Base-by-base conservation (phyloP, 2,113 vertebrate species). In the Labrus mixtus region DNA sequence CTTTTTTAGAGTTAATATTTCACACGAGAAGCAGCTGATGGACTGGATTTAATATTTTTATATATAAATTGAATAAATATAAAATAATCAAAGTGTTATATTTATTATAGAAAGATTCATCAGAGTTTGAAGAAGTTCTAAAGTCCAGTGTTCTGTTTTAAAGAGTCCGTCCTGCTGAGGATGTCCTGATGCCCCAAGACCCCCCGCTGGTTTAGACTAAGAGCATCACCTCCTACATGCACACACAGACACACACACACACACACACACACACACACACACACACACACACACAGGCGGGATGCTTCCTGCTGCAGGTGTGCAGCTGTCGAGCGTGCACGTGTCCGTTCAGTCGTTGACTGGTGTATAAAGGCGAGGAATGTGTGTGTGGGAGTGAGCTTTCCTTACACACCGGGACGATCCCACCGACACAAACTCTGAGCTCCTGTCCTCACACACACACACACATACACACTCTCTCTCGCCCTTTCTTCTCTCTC, bases 371-470 rank as follows among this genome's bases (percentile, higher is more conserved):
- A 87, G 46, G 67, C 41, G 56, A 89, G 83, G 90, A 92, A 92
- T 92, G 78, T 76, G 81, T 66, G 83, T 8, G 91, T 91, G 76
- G 91, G 91, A 87, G 90, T 87, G 46, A 15, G 33, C 64, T 78
- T 53, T 60, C 84, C 90, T 84, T 85, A 36, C 67, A 58, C 83
- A 36, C 77, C 81, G 67, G 79, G 78, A 87, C 17, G 71, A 60
- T 73, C 75, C 54, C 91, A 92, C 90, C 76, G 65, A 89, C 87
- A 71, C 87, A 73, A 65, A 80, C 68, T 75, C 57, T 73, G 29
- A 73, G 58, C 61, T 77, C 73, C 37, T 1, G 2, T 83, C 61
- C 60, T 70, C 79, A 33, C 29, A 33, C 29, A 33, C 29, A 33
- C 29, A 33, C 29, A 33, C 29, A 33, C 29, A 33, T 6, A 33